A percentile compares a stretch with the other conserved stretches of the same genome.
These are phyloP conservation scores for Drosophila nikananu DNA, from an alignment of 1,140 invertebrate species.

Conservation along the genomic window DNA sequence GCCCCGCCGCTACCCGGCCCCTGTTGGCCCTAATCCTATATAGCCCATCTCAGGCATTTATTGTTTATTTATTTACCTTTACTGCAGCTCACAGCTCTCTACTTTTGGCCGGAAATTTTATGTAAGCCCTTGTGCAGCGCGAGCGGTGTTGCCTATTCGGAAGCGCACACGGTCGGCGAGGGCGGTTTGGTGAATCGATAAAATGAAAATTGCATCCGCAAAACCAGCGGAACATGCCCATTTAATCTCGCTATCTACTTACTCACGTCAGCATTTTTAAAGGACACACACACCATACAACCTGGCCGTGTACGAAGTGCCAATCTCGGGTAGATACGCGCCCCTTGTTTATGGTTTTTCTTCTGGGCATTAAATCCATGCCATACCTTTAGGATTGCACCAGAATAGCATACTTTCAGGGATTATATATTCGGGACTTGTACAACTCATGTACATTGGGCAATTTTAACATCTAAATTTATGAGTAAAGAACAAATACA, in stretches of 20 bases:
- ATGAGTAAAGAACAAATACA: background rate
- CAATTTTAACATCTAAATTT: background rate
- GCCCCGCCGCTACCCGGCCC: background rate
- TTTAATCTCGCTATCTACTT: slow-evolving; percentile 22
- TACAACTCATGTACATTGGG: background rate
- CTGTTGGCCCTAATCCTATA: slow-evolving; percentile 4
- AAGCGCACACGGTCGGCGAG: slow-evolving; percentile 3
- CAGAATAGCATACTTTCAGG: slow-evolving; percentile 7
- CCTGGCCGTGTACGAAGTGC: background rate
- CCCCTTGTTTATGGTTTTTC: background rate
- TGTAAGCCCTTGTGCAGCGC: slow-evolving; percentile 19
- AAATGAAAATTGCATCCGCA: slow-evolving; percentile 32
- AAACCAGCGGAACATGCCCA: slow-evolving; percentile 4
- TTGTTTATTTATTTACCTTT: slow-evolving; percentile 78
- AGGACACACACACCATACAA: background rate
- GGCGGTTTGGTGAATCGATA: slow-evolving; percentile 24
- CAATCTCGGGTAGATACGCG: slow-evolving; percentile 2
- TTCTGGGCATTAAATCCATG: background rate
- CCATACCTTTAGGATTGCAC: background rate
- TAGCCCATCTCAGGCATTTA: slow-evolving; percentile 37
- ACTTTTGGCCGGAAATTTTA: slow-evolving; percentile 49
- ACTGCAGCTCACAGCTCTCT: slow-evolving; percentile 14
- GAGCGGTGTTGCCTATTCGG: slow-evolving; percentile 55
- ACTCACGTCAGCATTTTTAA: slow-evolving; percentile 22
- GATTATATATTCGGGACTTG: background rate